These are phyloP conservation scores for Listronotus oregonensis DNA, from an alignment of 1,140 invertebrate species.

Conservation along the genomic window DNA sequence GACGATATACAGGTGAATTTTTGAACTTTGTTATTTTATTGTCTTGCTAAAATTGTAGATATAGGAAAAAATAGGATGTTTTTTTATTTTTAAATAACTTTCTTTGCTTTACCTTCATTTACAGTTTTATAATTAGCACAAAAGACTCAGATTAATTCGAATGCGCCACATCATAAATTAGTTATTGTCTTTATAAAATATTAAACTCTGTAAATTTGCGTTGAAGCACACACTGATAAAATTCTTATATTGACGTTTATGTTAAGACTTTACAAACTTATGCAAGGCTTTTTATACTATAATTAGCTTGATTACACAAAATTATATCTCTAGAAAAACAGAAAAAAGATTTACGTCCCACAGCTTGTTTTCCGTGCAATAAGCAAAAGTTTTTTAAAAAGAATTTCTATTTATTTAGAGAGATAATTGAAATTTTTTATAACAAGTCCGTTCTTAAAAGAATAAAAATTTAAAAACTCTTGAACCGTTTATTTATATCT, in stretches of 20 bases:
- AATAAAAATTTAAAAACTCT: too few relatives aligned
- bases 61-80: too few relatives aligned
- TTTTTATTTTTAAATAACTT: too few relatives aligned
- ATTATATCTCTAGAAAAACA: constrained; percentile 16
- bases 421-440: too few relatives aligned
- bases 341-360: constrained; percentile 9
- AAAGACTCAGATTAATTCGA: neutral
- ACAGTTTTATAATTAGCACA: neutral
- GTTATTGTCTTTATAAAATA: constrained; percentile 11
- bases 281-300: constrained; percentile 23
- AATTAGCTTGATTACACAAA: constrained; percentile 20
- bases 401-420: too few relatives aligned
- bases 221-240: constrained; percentile 8
- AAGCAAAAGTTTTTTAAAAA: too few relatives aligned
- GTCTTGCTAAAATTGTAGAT: too few relatives aligned
- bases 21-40: too few relatives aligned
- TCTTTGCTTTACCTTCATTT: constrained; percentile 3
- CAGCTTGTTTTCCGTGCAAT: constrained; percentile 1
- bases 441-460: too few relatives aligned
- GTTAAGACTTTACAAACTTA: constrained; percentile 23
- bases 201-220: constrained; percentile 5
- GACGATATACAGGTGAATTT: too few relatives aligned
- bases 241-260: constrained; percentile 29
- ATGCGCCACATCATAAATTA: constrained; percentile 12
- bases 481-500: too few relatives aligned